These are phyloP conservation scores for Spodoptera picta DNA, from an alignment of 2,888 invertebrate species.

Conservation along the genomic window DNA sequence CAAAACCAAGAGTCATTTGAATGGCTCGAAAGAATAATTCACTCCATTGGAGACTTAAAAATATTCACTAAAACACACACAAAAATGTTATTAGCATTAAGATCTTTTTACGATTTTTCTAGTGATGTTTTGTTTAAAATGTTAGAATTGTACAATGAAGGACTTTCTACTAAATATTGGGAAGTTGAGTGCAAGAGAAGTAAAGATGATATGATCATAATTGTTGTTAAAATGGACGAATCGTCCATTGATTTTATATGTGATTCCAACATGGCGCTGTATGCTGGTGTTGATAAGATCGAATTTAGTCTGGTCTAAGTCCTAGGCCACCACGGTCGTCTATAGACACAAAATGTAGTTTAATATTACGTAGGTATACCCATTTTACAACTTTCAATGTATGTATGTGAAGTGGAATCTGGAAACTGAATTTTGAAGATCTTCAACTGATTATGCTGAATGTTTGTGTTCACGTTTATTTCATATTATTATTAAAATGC, in stretches of 20 bases:
- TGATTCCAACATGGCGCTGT: slow-evolving; percentile 61
- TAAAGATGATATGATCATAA: slow-evolving; percentile 41
- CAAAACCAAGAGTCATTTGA: slow-evolving; percentile 60
- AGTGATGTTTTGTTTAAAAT: slow-evolving; percentile 56
- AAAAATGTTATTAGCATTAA: slow-evolving; percentile 59
- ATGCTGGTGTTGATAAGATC: slow-evolving; percentile 70
- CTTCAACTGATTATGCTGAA: neutral
- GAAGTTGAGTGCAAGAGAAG: slow-evolving; percentile 47
- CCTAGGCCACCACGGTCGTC: neutral
- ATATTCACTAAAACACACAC: slow-evolving; percentile 35
- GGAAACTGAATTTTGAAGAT: too few species aligned
- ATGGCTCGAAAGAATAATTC: slow-evolving; percentile 56
- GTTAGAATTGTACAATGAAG: slow-evolving; percentile 66
- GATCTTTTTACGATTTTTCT: slow-evolving; percentile 57
- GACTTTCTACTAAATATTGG: slow-evolving; percentile 66
- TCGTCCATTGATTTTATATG: slow-evolving; percentile 64
- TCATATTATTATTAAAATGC: neutral
- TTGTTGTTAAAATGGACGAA: slow-evolving; percentile 62
- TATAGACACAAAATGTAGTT: too few species aligned
- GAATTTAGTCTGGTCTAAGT: slow-evolving; percentile 60
- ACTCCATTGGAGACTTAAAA: slow-evolving; percentile 43
- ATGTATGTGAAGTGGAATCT: too few species aligned
- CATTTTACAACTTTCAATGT: too few species aligned
- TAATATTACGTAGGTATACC: too few species aligned
- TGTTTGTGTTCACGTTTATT: neutral